These are phyloP conservation scores for Paedocypris micromegethes DNA, from an alignment of 2,797 vertebrate species.

Conservation along the genomic window DNA sequence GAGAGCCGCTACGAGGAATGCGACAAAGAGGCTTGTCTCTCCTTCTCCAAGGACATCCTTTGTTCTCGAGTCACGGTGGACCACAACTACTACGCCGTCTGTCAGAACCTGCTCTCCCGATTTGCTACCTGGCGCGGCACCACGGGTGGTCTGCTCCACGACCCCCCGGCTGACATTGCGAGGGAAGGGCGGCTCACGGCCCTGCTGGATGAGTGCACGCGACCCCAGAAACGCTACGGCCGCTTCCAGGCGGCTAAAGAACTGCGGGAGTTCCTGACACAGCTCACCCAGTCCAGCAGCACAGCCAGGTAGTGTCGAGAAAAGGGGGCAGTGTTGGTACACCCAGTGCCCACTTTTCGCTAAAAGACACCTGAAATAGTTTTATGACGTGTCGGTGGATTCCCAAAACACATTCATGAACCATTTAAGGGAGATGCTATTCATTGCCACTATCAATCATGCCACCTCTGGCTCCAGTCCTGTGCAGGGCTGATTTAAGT, in stretches of 20 bases:
- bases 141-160: slow-evolving; percentile 92
- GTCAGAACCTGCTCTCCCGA: slow-evolving; percentile 94
- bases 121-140: slow-evolving; percentile 94
- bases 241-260: slow-evolving; percentile 93
- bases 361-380: background rate
- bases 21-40: slow-evolving; percentile 95
- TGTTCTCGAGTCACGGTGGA: slow-evolving; percentile 94
- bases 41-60: slow-evolving; percentile 96
- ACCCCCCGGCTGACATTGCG: slow-evolving; percentile 86
- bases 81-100: slow-evolving; percentile 97
- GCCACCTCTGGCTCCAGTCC: slow-evolving; percentile 25
- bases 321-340: slow-evolving; percentile 3
- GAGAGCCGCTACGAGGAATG: slow-evolving; percentile 97
- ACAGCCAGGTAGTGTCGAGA: slow-evolving; percentile 45
- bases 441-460: slow-evolving; percentile 16
- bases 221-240: slow-evolving; percentile 87
- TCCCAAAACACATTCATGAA: background rate
- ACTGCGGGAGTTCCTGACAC: slow-evolving; percentile 89
- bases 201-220: slow-evolving; percentile 94
- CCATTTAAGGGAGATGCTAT: slow-evolving; percentile 2
- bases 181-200: slow-evolving; percentile 85
- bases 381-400: background rate
- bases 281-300: slow-evolving; percentile 60
- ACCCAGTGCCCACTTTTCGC: background rate
- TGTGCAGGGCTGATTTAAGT: slow-evolving; percentile 30